A percentile compares a stretch with the other conserved stretches of the same genome.
Conservation (phyloP, 2,113 vertebrate genomes). For the Callipepla squamata region DNA sequence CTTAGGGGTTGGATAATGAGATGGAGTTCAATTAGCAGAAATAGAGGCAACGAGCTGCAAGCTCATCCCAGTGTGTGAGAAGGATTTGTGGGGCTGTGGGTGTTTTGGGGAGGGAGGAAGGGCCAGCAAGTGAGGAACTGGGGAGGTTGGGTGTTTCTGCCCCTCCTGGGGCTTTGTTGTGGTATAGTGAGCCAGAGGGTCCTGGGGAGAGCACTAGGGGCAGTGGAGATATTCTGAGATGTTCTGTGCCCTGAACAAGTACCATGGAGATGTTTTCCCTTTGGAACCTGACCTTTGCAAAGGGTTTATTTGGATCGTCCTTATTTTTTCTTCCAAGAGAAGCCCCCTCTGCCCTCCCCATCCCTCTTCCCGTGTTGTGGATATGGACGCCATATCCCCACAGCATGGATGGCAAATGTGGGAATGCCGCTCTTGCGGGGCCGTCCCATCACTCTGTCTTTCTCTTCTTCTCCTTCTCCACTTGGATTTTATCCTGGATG, state of each 20-base stretch:
- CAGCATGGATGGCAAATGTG: rapidly evolving
- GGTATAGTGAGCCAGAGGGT: background rate
- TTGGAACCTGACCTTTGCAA: rapidly evolving
- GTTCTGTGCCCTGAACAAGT: background rate
- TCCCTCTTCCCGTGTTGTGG: background rate
- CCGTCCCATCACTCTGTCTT: background rate
- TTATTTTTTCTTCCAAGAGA: background rate
- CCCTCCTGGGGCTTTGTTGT: background rate
- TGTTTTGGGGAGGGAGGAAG: background rate
- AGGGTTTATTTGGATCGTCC: conserved; percentile 40
- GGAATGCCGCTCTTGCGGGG: background rate
- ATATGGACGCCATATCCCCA: background rate
- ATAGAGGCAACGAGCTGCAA: background rate
- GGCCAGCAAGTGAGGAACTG: background rate
- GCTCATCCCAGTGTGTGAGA: background rate
- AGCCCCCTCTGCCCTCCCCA: background rate
- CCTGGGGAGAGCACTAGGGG: background rate
- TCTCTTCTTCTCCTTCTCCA: background rate
- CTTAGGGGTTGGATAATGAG: conserved; percentile 2
- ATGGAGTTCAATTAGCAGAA: background rate
- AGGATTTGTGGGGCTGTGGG: background rate
- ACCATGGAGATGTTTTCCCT: background rate
- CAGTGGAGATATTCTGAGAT: background rate
- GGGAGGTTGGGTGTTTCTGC: background rate
- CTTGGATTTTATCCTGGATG: background rate